Base-by-base conservation (phyloP, 92 coral and sea anemone genomes). In the Pocillopora grandis region DNA sequence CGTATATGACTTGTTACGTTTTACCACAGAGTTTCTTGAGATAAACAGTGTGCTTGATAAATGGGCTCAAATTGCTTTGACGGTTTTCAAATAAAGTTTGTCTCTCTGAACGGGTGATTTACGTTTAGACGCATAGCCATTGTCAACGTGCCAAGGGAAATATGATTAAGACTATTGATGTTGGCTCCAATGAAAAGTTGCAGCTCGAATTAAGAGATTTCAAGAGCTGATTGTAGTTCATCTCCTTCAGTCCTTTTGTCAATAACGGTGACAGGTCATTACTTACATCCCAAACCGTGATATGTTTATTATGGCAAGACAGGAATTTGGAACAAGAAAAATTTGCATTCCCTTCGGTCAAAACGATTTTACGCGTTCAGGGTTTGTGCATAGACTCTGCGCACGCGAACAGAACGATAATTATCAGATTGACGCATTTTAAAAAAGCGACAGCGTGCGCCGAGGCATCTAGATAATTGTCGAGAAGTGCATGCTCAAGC, bases 141-240 rank as follows among this genome's bases (percentile, higher is more conserved):
- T 70, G 75, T 70, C 75, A 5, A 42, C 75, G 42, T 36, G 57
- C 56, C 75, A 70, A 15, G 33, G 33, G 14, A 55, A n/a, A 1
- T 58, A 21, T 10, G 9, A 23, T 66, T 17, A 70, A 70, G 57
- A 70, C 31, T 27, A 27, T 42, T 70, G 75, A 70, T 70, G 42
- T 37, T 70, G 57, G 56, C 75, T 70, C 75, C 12, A 70, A 15
- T 37, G 20, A 69, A 37, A 35, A 48, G 20, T 36, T 69, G 55
- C 74, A 69, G 55, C 23, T 69, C 42, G 74, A 69, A 69, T 69
- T 70, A 70, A 70, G 12, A 70, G 75, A 70, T 36, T 70, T 36
- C 52, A 70, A 68, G 75, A 37, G 35, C 3, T 66, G 70, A 23
- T 66, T 66, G 31, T 66, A 2, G 14, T 12, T 1, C 75, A 10